A percentile compares a stretch with the other conserved stretches of the same genome.
Evolutionary conservation across 2,888 invertebrate species (phyloP).

Genomic region (Margaritifera margaritifera): DNA sequence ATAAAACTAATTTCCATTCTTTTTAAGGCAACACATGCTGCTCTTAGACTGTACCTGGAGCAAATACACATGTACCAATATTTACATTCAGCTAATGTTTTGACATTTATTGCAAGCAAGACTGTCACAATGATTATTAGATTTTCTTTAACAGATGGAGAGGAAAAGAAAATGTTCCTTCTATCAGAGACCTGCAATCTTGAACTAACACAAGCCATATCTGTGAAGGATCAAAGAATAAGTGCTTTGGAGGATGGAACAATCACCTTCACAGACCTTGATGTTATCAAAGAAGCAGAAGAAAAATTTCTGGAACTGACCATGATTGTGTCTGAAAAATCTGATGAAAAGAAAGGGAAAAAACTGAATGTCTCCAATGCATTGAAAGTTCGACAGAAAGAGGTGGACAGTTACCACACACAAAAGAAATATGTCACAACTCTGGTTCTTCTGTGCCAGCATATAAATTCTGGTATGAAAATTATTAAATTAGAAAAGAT

Average conservation of each 20-base stretch:
- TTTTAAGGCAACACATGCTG: no score
- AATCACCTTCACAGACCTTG: constrained; percentile 14
- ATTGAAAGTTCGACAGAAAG: constrained; percentile 4
- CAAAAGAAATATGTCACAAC: background rate
- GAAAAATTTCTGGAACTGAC: constrained; percentile 10
- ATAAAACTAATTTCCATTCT: no score
- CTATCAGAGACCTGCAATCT: background rate
- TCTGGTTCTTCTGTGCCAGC: constrained; percentile 4
- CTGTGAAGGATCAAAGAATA: constrained; percentile 4
- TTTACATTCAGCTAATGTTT: no score
- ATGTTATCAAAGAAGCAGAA: constrained; percentile 9
- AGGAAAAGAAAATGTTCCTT: no score
- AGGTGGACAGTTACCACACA: constrained; percentile 1
- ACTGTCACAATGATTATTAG: no score
- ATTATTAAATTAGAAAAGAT: no score
- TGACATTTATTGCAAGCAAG: no score
- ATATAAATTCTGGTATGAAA: background rate
- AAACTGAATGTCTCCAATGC: background rate
- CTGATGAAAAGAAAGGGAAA: background rate
- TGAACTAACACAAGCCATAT: constrained; percentile 5
- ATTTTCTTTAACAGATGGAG: no score
- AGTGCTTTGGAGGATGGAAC: constrained; percentile 7
- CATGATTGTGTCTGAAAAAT: background rate
- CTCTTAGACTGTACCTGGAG: no score
- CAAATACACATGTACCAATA: no score